These are phyloP conservation scores for Clarias magur DNA, from an alignment of 2,113 vertebrate species.

Conservation along the genomic window DNA sequence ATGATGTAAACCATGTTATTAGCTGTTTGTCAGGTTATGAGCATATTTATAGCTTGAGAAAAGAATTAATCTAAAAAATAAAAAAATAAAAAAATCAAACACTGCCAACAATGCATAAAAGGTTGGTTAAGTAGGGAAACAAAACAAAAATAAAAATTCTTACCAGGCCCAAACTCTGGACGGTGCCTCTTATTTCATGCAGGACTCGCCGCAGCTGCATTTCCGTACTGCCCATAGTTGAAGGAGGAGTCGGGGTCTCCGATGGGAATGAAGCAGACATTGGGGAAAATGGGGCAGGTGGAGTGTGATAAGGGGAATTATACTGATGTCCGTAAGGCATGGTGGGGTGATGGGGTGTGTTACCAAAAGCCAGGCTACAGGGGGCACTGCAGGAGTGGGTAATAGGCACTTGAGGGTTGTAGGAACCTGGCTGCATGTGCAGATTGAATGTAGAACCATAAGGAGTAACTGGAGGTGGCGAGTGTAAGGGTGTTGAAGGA, in stretches of 20 bases:
- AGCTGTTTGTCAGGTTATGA: neutral
- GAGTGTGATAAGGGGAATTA: conserved; percentile 6
- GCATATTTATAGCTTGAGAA: neutral
- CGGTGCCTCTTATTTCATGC: conserved; percentile 87
- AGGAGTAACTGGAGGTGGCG: conserved; percentile 17
- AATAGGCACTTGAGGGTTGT: conserved; percentile 17
- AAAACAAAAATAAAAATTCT: conserved; percentile 29
- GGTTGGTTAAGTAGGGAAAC: neutral
- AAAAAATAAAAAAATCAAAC: neutral
- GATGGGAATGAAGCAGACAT: neutral
- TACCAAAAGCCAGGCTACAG: conserved; percentile 22
- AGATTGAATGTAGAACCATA: neutral
- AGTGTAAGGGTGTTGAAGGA: neutral
- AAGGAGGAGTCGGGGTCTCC: neutral
- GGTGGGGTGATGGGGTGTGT: neutral
- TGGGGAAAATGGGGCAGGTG: neutral
- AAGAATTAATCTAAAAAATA: neutral
- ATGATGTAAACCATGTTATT: neutral
- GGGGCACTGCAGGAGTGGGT: conserved; percentile 33
- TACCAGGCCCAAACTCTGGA: conserved; percentile 91
- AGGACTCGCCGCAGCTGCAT: conserved; percentile 93
- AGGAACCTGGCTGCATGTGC: conserved; percentile 16
- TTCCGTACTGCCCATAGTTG: conserved; percentile 78
- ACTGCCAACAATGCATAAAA: neutral
- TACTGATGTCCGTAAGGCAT: conserved; percentile 32